Conservation (phyloP, 2,888 invertebrate species). For the Coremacera marginata region DNA sequence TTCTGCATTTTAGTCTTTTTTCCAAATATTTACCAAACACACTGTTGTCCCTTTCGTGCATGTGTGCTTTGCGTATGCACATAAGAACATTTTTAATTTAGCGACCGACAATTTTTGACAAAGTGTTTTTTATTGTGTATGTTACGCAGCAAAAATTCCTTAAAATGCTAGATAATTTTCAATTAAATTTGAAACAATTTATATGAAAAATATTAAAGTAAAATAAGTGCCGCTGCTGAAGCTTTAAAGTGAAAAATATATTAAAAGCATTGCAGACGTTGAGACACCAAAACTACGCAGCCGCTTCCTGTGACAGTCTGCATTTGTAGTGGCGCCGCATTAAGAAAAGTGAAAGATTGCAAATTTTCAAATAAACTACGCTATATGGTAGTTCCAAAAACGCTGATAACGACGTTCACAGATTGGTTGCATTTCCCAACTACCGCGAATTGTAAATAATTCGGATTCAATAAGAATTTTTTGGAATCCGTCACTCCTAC, state of each 20-base stretch:
- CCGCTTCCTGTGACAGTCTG: not conserved
- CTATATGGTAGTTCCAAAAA: not conserved
- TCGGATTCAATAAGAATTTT: not conserved
- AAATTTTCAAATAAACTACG: not conserved
- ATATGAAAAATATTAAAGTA: constrained; percentile 20
- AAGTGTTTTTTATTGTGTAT: constrained; percentile 38
- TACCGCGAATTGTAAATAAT: not conserved
- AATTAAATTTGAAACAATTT: constrained; percentile 23
- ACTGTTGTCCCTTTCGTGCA: constrained; percentile 30
- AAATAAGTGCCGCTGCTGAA: not conserved
- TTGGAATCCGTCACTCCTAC: not conserved
- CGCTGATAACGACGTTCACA: not conserved
- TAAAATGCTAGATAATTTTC: constrained; percentile 36
- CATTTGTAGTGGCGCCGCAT: constrained; percentile 14
- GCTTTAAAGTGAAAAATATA: not conserved
- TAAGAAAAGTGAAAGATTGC: not conserved
- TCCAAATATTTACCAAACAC: not conserved
- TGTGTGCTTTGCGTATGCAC: constrained; percentile 2
- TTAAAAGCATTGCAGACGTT: not conserved
- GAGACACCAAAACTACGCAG: not conserved
- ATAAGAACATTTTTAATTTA: not conserved
- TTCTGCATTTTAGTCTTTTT: not conserved
- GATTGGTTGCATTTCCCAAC: too few relatives aligned
- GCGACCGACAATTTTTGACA: constrained; percentile 31
- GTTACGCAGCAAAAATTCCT: constrained; percentile 45